These are phyloP conservation scores for Tolmerus cingulatus DNA, from an alignment of 2,888 invertebrate species.

Conservation along the genomic window DNA sequence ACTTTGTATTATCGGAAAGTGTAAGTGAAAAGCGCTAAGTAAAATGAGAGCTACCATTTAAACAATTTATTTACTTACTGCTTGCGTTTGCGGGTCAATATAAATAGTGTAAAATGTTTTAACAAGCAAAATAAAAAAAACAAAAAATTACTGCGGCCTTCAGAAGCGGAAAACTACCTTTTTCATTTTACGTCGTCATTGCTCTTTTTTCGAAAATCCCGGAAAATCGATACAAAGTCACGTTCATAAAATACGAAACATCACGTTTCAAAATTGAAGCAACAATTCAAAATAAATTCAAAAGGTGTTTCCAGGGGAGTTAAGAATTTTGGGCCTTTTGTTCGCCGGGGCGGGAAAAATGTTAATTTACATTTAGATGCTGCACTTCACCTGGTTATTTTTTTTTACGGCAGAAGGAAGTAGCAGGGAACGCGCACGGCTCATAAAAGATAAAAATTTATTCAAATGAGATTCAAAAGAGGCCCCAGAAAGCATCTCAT, in stretches of 20 bases:
- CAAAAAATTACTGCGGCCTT: background rate
- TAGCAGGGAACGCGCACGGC: background rate
- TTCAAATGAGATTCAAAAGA: background rate
- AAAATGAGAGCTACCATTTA: background rate
- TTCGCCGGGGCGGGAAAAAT: background rate
- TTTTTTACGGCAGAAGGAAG: background rate
- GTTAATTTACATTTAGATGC: background rate
- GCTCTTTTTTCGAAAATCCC: background rate
- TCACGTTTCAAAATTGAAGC: conserved; percentile 20
- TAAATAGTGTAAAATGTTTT: background rate
- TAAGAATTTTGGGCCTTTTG: background rate
- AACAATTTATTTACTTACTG: background rate
- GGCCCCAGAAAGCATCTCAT: background rate
- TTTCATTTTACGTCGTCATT: background rate
- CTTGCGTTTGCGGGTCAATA: background rate
- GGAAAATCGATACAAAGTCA: conserved; percentile 29
- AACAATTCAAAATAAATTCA: conserved; percentile 20
- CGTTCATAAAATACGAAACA: background rate
- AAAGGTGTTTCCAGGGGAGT: conserved; percentile 3
- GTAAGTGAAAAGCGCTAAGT: background rate
- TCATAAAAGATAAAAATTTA: background rate
- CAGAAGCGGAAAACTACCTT: background rate
- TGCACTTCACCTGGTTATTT: background rate
- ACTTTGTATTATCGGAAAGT: background rate
- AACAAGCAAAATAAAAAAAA: conserved; percentile 1